Conservation (phyloP, 92 coral and sea anemone species). For the Zoanthus sociatus region DNA sequence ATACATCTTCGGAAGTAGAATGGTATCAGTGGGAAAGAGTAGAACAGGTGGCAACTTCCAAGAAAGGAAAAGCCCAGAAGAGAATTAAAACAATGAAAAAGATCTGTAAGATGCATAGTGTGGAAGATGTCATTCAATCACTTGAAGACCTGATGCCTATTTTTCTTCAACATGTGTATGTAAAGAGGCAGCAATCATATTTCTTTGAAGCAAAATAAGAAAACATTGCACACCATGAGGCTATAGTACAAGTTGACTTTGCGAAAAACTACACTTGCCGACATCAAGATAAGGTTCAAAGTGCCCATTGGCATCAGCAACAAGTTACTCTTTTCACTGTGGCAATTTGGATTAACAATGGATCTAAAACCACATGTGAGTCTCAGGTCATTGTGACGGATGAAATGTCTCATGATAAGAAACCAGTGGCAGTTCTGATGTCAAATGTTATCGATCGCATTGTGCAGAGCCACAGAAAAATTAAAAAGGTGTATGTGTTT, state of each 20-base stretch:
- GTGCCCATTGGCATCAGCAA: too few relatives aligned
- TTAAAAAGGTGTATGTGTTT: not conserved
- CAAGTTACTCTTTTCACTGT: too few relatives aligned
- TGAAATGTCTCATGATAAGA: too few relatives aligned
- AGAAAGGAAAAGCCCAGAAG: conserved; percentile 12
- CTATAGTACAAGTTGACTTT: conserved; percentile 74
- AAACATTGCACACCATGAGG: conserved; percentile 39
- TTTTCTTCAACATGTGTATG: conserved; percentile 45
- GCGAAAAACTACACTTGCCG: conserved; percentile 68
- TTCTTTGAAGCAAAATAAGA: conserved; percentile 56
- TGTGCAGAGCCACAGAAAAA: not conserved
- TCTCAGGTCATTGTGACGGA: not conserved
- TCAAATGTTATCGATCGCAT: not conserved
- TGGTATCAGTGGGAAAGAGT: too few relatives aligned
- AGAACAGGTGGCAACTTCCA: not conserved
- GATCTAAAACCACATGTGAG: not conserved
- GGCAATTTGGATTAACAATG: too few relatives aligned
- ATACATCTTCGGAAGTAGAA: too few relatives aligned
- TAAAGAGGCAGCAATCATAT: conserved; percentile 62
- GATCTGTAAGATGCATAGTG: conserved; percentile 33
- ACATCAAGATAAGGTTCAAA: conserved; percentile 68
- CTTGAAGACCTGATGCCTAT: conserved; percentile 16
- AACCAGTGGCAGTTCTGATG: not conserved
- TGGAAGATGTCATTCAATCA: not conserved
- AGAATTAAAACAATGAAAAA: conserved; percentile 42